phyloP scores from a whole-genome alignment of 2,113 vertebrate genomes.

The Zosterops japonicus region DNA sequence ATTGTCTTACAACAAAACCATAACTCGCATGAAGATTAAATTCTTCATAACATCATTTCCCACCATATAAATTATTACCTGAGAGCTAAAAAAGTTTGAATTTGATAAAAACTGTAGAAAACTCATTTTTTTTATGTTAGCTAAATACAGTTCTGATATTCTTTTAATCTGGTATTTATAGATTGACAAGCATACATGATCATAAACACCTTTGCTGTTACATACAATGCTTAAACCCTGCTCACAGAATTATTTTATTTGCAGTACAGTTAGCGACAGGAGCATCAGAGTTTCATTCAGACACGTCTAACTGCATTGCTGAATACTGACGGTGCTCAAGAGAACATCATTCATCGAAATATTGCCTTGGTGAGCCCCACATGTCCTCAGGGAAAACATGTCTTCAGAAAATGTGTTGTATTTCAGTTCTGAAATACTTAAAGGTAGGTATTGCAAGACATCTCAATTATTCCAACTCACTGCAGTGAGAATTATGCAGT shows the following conservation, averaged over 20 bases:
- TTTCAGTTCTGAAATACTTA: background rate
- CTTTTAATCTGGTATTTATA: background rate
- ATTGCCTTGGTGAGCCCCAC: background rate
- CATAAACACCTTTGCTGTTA: background rate
- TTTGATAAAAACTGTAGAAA: background rate
- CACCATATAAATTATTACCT: background rate
- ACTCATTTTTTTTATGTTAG: background rate
- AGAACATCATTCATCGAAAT: background rate
- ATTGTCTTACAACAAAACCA: accelerated
- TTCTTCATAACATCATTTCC: background rate
- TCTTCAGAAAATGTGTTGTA: background rate
- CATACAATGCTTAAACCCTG: background rate
- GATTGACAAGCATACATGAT: background rate
- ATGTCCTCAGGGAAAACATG: background rate
- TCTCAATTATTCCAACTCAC: background rate
- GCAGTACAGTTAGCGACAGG: background rate
- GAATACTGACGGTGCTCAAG: background rate
- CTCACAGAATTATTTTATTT: background rate
- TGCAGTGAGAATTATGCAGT: background rate
- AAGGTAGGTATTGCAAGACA: background rate
- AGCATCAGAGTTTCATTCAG: background rate
- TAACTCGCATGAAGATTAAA: background rate
- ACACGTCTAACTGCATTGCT: background rate
- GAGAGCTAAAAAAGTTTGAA: background rate
- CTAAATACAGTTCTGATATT: background rate